A percentile compares a stretch with the other conserved stretches of the same genome.
Conservation (phyloP, 2,113 vertebrate genomes). For the Thalassoma bifasciatum region DNA sequence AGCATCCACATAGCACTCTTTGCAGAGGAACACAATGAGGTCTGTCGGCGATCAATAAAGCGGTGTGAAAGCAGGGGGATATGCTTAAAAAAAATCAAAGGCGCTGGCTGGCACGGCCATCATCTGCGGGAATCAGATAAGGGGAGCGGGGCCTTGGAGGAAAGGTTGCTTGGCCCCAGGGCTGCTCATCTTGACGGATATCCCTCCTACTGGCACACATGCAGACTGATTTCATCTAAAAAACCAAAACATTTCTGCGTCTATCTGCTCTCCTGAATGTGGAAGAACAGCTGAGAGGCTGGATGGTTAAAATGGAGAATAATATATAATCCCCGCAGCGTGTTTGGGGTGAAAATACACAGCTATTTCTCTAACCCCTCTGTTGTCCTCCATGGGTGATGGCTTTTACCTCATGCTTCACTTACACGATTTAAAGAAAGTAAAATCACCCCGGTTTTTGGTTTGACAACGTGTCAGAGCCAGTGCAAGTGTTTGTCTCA, state of each 20-base stretch:
- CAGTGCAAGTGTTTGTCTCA: conserved; percentile 67
- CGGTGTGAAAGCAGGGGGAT: conserved; percentile 65
- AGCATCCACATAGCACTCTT: conserved; percentile 47
- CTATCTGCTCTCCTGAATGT: conserved; percentile 34
- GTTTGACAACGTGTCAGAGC: conserved; percentile 70
- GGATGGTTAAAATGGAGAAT: conserved; percentile 40
- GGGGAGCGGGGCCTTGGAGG: conserved; percentile 60
- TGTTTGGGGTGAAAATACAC: conserved; percentile 27
- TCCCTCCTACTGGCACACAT: conserved; percentile 58
- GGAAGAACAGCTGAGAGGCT: conserved; percentile 35
- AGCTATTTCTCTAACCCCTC: conserved; percentile 50
- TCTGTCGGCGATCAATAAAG: conserved; percentile 75
- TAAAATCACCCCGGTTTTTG: conserved; percentile 55
- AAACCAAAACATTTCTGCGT: conserved; percentile 53
- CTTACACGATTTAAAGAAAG: conserved; percentile 66
- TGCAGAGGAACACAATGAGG: conserved; percentile 64
- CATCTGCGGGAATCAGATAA: conserved; percentile 80
- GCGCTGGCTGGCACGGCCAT: conserved; percentile 70
- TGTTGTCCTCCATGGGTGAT: conserved; percentile 52
- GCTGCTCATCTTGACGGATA: conserved; percentile 60
- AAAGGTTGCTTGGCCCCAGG: conserved; percentile 67
- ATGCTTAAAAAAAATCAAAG: conserved; percentile 72
- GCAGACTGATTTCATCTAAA: conserved; percentile 62
- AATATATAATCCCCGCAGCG: conserved; percentile 67
- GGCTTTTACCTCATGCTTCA: conserved; percentile 58